Conservation (phyloP, 2,888 invertebrate genomes). For the Molorchus minor region DNA sequence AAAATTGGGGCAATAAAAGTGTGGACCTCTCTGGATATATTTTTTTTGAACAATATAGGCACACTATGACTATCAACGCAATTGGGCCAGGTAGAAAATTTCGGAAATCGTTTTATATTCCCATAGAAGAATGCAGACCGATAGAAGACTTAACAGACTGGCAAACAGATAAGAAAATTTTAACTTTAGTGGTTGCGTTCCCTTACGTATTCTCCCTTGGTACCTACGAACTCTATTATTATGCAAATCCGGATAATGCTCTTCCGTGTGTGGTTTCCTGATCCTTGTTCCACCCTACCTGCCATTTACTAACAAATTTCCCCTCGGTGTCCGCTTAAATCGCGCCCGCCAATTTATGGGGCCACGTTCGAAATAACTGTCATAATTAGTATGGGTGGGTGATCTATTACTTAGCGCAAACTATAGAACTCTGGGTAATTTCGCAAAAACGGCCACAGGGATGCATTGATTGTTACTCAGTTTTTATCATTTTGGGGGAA, state of each 20-base stretch:
- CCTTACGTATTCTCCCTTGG: slow-evolving; percentile 16
- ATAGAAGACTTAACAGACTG: no score
- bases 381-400: slow-evolving; percentile 12
- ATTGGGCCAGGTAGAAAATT: no score
- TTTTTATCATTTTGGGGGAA: neutral
- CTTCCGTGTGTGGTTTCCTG: slow-evolving; percentile 43
- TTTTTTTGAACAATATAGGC: no score
- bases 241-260: slow-evolving; percentile 41
- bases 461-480: neutral
- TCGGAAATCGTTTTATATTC: no score
- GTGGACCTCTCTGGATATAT: no score
- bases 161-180: no score
- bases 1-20: no score
- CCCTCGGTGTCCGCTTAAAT: slow-evolving; percentile 33
- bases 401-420: slow-evolving; percentile 8
- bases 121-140: no score
- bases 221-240: slow-evolving; percentile 42
- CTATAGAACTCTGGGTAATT: neutral
- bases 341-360: slow-evolving; percentile 29
- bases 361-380: slow-evolving; percentile 23
- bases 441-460: neutral
- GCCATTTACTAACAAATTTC: slow-evolving; percentile 33
- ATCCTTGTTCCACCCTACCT: slow-evolving; percentile 26
- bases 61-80: no score
- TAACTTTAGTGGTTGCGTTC: no score